Evolutionary conservation across 2,888 invertebrate species (phyloP).

Genomic region (Pollenia amentaria): DNA sequence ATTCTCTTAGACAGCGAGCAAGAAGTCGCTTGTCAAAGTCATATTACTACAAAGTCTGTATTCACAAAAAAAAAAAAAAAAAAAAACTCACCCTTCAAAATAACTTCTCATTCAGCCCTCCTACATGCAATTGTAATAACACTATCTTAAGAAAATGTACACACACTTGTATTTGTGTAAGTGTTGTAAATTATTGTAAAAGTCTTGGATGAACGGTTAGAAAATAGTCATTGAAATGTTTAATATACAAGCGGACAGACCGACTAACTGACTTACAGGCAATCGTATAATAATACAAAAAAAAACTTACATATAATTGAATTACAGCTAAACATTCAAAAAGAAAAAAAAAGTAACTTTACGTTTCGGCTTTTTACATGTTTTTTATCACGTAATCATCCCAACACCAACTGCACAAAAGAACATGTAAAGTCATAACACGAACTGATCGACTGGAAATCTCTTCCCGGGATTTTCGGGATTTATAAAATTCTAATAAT

Average conservation of each 20-base stretch:
- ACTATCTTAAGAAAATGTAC: not conserved
- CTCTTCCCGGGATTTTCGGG: too few relatives aligned
- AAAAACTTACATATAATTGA: not conserved
- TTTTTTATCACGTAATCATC: slow-evolving; percentile 68
- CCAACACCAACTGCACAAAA: slow-evolving; percentile 35
- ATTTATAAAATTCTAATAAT: too few relatives aligned
- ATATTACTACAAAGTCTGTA: too few relatives aligned
- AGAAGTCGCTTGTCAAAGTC: too few relatives aligned
- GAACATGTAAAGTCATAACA: slow-evolving; percentile 34
- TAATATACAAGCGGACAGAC: not conserved
- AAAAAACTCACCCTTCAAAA: too few relatives aligned
- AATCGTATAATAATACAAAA: not conserved
- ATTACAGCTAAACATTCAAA: slow-evolving; percentile 27
- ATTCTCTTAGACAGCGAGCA: too few relatives aligned
- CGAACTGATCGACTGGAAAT: not conserved
- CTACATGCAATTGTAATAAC: not conserved
- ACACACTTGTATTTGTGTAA: not conserved
- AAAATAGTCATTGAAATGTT: slow-evolving; percentile 49
- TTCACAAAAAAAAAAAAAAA: too few relatives aligned
- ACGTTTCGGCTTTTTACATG: slow-evolving; percentile 56
- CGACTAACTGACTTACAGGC: not conserved
- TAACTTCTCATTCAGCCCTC: slow-evolving; percentile 4
- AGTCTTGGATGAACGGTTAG: slow-evolving; percentile 46
- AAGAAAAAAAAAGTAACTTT: slow-evolving; percentile 15
- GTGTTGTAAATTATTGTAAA: slow-evolving; percentile 33